phyloP scores from a whole-genome alignment of 1,140 invertebrate genomes.

The Bombus consobrinus region DNA sequence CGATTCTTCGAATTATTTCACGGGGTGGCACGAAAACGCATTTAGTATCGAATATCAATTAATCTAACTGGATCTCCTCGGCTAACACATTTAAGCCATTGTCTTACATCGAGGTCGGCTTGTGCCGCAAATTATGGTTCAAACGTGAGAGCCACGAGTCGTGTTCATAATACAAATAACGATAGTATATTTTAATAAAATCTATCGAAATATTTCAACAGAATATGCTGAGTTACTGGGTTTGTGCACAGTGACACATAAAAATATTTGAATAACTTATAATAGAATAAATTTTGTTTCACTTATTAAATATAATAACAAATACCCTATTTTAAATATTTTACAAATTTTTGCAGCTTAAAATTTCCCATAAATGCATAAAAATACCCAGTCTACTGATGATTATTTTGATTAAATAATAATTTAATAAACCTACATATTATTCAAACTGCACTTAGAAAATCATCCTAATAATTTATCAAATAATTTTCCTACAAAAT shows the following conservation, averaged over 20 bases:
- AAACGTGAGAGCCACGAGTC: constrained; percentile 1
- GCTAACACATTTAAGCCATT: constrained; percentile 8
- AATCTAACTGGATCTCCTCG: not conserved
- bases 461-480: no score
- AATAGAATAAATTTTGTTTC: no score
- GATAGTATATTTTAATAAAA: not conserved
- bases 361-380: not conserved
- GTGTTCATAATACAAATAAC: not conserved
- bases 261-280: not conserved
- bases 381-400: not conserved
- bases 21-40: not conserved
- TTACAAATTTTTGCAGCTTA: not conserved
- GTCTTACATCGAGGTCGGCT: not conserved
- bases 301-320: not conserved
- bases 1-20: not conserved
- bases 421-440: no score
- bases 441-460: no score
- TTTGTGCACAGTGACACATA: not conserved
- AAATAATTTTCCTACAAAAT: no score
- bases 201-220: not conserved
- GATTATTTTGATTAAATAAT: no score
- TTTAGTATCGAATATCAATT: constrained; percentile 18
- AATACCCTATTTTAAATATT: not conserved
- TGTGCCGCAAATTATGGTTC: not conserved
- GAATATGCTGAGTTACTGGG: not conserved